Evolutionary conservation across 2,888 invertebrate genomes (phyloP).

Genomic region (Xestobium rufovillosum): DNA sequence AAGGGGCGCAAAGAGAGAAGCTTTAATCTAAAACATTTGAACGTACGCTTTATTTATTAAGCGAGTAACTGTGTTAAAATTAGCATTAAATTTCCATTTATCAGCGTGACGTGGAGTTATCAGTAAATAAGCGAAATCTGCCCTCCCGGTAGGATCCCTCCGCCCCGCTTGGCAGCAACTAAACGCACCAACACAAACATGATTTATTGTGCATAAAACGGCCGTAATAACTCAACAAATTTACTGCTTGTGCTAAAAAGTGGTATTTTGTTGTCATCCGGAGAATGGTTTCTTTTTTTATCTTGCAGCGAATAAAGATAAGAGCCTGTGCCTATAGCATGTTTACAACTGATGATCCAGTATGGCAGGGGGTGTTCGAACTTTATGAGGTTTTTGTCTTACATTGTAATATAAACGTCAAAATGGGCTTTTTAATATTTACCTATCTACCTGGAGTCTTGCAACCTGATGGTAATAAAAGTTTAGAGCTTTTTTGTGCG

Average conservation of each 20-base stretch:
- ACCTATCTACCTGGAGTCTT: no score
- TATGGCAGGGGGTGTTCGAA: no score
- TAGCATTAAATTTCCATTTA: constrained; percentile 43
- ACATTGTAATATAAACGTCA: no score
- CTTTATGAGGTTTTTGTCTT: no score
- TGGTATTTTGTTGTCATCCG: neutral
- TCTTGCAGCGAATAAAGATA: constrained; percentile 3
- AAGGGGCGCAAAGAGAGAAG: no score
- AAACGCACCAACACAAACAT: constrained; percentile 25
- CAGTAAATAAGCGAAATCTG: constrained; percentile 41
- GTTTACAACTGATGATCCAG: no score
- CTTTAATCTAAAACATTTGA: no score
- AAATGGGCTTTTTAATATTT: no score
- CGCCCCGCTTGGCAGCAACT: constrained; percentile 16
- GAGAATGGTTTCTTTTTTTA: neutral
- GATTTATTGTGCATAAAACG: constrained; percentile 33
- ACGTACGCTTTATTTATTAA: constrained; percentile 39
- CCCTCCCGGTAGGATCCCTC: constrained; percentile 27
- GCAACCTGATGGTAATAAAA: no score
- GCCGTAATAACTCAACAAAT: constrained; percentile 32
- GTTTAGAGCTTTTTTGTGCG: no score
- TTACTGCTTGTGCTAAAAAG: constrained; percentile 15
- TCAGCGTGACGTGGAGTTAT: constrained; percentile 43
- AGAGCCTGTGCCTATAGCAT: no score
- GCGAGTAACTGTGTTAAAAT: constrained; percentile 39